These are phyloP conservation scores for Procavia capensis DNA, from an alignment of 2,113 vertebrate genomes.

Conservation along the genomic window DNA sequence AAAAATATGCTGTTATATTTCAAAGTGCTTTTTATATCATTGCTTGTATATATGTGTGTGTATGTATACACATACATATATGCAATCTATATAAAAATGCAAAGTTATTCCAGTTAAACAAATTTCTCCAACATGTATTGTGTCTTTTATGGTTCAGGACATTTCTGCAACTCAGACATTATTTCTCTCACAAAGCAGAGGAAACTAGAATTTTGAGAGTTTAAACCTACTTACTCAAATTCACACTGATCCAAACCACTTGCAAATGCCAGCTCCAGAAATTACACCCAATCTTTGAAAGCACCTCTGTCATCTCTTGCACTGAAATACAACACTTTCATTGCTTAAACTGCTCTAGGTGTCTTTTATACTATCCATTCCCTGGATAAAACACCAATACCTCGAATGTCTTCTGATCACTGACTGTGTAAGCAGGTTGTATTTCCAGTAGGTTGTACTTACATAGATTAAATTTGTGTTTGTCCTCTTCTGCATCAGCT, in stretches of 20 bases:
- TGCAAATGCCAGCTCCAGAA: not conserved
- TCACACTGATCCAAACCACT: not conserved
- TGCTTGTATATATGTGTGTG: not conserved
- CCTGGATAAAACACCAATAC: not conserved
- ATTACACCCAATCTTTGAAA: not conserved
- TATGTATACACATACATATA: not conserved
- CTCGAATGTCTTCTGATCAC: not conserved
- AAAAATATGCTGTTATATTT: not conserved
- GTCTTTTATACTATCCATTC: not conserved
- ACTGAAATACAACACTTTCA: not conserved
- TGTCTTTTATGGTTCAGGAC: not conserved
- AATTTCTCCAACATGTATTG: not conserved
- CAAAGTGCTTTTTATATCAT: not conserved
- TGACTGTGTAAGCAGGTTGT: not conserved
- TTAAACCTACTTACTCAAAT: constrained; percentile 12
- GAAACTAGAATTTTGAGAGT: not conserved
- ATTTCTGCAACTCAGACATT: not conserved
- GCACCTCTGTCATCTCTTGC: not conserved
- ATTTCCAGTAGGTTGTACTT: not conserved
- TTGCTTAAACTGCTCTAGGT: constrained; percentile 13
- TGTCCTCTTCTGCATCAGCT: not conserved
- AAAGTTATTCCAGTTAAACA: not conserved
- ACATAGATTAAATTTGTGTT: not conserved
- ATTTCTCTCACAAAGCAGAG: not conserved
- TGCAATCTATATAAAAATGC: not conserved